Conservation (phyloP, 2,113 vertebrate genomes). For the Erythrolamprus reginae region DNA sequence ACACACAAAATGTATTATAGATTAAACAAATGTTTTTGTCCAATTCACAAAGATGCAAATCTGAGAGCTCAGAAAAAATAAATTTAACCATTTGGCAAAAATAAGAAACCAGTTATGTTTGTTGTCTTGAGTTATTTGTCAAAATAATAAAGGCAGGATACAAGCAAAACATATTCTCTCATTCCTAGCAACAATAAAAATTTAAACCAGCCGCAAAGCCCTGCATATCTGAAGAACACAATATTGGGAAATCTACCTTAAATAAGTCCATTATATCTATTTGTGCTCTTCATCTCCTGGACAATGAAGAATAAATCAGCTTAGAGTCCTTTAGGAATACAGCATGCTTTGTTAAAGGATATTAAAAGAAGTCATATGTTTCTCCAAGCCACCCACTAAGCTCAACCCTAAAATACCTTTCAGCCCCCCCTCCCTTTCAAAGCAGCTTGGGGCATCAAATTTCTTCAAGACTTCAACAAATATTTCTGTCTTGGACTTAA, state of each 20-base stretch:
- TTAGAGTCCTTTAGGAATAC: neutral
- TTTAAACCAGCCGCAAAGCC: neutral
- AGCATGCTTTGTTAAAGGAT: neutral
- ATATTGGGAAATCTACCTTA: neutral
- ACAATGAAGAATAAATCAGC: neutral
- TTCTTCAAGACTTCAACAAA: slow-evolving; percentile 22
- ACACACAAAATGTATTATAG: neutral
- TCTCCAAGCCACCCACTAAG: slow-evolving; percentile 3
- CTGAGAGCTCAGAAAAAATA: neutral
- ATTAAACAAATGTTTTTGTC: neutral
- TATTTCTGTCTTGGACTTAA: slow-evolving; percentile 28
- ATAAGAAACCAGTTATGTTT: neutral
- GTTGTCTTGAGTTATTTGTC: neutral
- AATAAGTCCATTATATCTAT: neutral
- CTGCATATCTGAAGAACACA: neutral
- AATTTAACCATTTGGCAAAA: neutral
- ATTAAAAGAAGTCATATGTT: slow-evolving; percentile 7
- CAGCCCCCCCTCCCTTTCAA: slow-evolving; percentile 17
- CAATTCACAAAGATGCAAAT: neutral
- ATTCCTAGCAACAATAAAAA: neutral
- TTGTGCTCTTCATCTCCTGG: neutral
- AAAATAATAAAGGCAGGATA: neutral
- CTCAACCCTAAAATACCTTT: slow-evolving; percentile 4
- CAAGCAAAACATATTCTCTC: neutral
- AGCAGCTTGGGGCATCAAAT: slow-evolving; percentile 1